A percentile compares a stretch with the other conserved stretches of the same genome.
Conservation (phyloP, 2,113 vertebrate genomes). For the Crotalus horridus region DNA sequence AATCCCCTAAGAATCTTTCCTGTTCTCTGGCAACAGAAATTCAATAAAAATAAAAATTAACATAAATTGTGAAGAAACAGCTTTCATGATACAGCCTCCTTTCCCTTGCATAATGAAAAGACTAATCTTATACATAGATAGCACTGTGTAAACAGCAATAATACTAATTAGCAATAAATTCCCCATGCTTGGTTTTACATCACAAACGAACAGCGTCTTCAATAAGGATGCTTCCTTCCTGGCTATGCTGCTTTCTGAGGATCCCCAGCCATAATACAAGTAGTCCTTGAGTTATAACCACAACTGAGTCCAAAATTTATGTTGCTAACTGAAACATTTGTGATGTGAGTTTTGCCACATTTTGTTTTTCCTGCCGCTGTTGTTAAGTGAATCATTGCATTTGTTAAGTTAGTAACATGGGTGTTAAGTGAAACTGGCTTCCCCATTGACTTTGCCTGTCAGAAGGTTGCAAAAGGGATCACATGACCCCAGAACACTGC, state of each 20-base stretch:
- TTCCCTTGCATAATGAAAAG: neutral
- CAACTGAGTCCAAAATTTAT: neutral
- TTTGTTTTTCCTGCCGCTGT: neutral
- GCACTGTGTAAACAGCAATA: neutral
- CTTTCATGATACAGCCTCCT: neutral
- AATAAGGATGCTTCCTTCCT: neutral
- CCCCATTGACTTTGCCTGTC: neutral
- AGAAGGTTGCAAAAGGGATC: neutral
- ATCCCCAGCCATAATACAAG: neutral
- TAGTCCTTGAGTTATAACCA: neutral
- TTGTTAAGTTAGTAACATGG: neutral
- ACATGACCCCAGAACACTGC: neutral
- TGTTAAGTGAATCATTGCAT: neutral
- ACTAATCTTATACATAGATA: neutral
- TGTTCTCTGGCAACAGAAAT: neutral
- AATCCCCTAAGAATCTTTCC: neutral
- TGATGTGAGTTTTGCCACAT: neutral
- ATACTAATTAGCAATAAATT: neutral
- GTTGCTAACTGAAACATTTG: neutral
- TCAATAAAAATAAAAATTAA: neutral
- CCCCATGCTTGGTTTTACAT: neutral
- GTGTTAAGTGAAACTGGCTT: neutral
- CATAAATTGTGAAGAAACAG: neutral
- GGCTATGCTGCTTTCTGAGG: neutral
- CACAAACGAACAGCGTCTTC: neutral